Conservation (phyloP, 2,888 invertebrate species). For the Hydroisotoma schaefferi region DNA sequence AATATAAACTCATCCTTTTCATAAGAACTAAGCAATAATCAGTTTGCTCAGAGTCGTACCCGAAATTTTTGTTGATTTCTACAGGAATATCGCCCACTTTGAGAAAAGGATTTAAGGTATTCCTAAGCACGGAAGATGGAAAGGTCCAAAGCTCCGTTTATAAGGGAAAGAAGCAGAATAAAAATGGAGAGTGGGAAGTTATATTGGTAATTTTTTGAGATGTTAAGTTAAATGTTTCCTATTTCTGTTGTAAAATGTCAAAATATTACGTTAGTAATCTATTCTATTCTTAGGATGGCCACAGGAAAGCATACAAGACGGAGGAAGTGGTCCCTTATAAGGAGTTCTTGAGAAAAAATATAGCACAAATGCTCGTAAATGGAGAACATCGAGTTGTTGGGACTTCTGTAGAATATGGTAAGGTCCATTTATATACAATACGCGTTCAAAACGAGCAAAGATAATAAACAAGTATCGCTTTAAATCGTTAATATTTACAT, state of each 20-base stretch:
- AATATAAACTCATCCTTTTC: too few species aligned
- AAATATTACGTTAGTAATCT: not conserved
- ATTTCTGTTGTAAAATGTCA: not conserved
- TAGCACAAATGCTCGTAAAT: not conserved
- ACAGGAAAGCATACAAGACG: conserved; percentile 18
- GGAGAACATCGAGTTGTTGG: conserved; percentile 2
- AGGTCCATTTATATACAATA: too few species aligned
- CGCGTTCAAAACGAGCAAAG: not conserved
- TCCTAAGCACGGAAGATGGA: conserved; percentile 24
- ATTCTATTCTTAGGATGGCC: conserved; percentile 23
- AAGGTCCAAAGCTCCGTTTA: conserved; percentile 29
- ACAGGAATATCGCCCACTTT: conserved; percentile 2
- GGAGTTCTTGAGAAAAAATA: conserved; percentile 28
- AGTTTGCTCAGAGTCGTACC: too few species aligned
- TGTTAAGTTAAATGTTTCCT: not conserved
- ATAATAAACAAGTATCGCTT: not conserved
- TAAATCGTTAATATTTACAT: not conserved
- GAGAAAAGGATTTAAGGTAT: conserved; percentile 29
- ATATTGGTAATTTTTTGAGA: conserved; percentile 2
- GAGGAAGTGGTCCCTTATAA: conserved; percentile 37
- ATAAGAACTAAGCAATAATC: too few species aligned
- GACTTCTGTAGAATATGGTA: not conserved
- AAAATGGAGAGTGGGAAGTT: conserved; percentile 13
- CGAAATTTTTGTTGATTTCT: too few species aligned
- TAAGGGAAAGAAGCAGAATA: conserved; percentile 20